Evolutionary conservation across 2,797 vertebrate species (phyloP).

Genomic region (Nothura maculosa): DNA sequence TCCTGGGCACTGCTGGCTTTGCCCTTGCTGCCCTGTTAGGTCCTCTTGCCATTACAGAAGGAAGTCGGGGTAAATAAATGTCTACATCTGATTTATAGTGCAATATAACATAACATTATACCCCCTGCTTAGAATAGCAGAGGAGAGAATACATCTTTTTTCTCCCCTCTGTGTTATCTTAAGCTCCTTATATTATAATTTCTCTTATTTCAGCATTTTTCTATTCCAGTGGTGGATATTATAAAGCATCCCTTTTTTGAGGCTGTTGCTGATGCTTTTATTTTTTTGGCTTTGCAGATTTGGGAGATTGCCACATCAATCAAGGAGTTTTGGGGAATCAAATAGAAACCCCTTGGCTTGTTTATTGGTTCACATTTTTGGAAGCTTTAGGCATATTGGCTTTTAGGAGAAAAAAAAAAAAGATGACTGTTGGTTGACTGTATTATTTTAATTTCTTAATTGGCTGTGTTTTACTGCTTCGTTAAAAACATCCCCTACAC

Average conservation of each 20-base stretch:
- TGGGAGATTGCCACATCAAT: background rate
- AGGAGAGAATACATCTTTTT: background rate
- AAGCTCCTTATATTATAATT: background rate
- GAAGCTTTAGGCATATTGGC: background rate
- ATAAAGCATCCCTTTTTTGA: background rate
- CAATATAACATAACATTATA: fast-evolving
- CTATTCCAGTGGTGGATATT: background rate
- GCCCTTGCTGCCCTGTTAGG: background rate
- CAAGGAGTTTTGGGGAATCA: background rate
- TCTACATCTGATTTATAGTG: background rate
- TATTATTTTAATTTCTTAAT: background rate
- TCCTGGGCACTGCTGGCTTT: background rate
- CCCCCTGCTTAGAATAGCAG: background rate
- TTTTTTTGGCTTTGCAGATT: background rate
- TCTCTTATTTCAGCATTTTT: background rate
- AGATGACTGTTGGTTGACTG: background rate
- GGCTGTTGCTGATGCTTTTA: background rate
- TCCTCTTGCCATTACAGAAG: background rate
- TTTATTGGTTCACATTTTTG: background rate
- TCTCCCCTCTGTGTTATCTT: background rate
- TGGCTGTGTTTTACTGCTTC: background rate
- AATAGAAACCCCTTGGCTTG: background rate
- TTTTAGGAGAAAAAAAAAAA: background rate
- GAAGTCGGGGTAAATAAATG: background rate
- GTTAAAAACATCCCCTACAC: background rate